These are phyloP conservation scores for Penaeus japonicus DNA, from an alignment of 1,140 invertebrate species.

Conservation along the genomic window DNA sequence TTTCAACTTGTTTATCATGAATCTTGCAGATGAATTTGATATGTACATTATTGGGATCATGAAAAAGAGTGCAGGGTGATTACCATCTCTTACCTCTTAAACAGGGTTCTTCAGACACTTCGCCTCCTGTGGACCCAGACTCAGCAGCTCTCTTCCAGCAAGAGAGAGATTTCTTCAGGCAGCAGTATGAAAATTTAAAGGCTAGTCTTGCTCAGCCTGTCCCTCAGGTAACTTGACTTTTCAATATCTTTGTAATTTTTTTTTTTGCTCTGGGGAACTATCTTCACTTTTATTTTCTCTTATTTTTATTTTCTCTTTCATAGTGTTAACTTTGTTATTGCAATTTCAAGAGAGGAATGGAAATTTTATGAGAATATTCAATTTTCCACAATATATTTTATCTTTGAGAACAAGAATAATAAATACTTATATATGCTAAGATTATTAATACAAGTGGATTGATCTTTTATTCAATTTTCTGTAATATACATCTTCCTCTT, in stretches of 20 bases:
- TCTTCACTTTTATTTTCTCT: neutral
- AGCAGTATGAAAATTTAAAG: conserved; percentile 46
- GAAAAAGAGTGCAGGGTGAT: too few species aligned
- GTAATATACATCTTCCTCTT: neutral
- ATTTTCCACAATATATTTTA: too few species aligned
- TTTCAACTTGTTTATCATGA: too few species aligned
- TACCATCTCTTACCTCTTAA: neutral
- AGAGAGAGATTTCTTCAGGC: conserved; percentile 37
- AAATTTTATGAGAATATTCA: too few species aligned
- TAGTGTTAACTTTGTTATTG: too few species aligned
- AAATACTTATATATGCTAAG: too few species aligned
- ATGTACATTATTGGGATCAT: too few species aligned
- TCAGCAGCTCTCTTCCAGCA: conserved; percentile 11
- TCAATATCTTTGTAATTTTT: neutral
- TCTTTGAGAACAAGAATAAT: too few species aligned
- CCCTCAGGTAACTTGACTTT: conserved; percentile 9
- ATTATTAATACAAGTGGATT: neutral
- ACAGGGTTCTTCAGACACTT: conserved; percentile 19
- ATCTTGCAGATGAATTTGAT: too few species aligned
- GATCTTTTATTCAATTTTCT: neutral
- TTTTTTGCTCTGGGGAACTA: neutral
- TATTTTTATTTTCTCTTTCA: neutral
- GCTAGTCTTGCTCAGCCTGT: conserved; percentile 24
- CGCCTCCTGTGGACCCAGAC: neutral
- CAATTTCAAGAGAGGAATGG: too few species aligned